These are phyloP conservation scores for fruit fly (Drosophila melanogaster) DNA, from an alignment of 1,140 invertebrate genomes.

Conservation along the genomic window DNA sequence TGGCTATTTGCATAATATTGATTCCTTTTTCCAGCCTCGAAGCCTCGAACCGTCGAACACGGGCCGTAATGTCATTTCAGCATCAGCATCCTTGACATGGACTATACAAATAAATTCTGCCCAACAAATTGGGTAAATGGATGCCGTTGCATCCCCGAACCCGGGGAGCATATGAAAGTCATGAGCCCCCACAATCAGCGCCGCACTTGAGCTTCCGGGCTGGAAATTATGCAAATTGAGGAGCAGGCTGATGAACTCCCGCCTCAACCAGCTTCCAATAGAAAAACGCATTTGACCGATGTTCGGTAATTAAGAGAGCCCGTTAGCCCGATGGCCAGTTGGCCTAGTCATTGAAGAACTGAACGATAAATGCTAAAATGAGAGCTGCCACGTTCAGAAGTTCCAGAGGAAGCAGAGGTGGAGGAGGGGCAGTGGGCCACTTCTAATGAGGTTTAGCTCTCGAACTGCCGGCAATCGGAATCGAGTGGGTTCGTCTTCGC, in stretches of 20 bases:
- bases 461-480: conserved; percentile 26
- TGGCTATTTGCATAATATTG: conserved; percentile 75
- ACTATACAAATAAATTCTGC: conserved; percentile 67
- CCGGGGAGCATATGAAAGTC: conserved; percentile 47
- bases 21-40: conserved; percentile 50
- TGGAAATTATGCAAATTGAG: conserved; percentile 43
- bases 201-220: conserved; percentile 23
- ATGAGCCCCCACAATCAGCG: conserved; percentile 41
- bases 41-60: conserved; percentile 9
- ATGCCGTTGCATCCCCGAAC: conserved; percentile 15
- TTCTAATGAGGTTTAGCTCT: conserved; percentile 58
- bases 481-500: conserved; percentile 35
- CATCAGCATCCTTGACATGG: conserved; percentile 36
- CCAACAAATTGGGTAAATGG: conserved; percentile 54
- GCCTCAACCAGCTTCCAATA: conserved; percentile 19
- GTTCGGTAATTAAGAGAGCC: conserved; percentile 47
- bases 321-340: background rate
- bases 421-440: conserved; percentile 2
- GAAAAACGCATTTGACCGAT: conserved; percentile 47
- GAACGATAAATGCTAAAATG: conserved; percentile 61
- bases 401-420: conserved; percentile 2
- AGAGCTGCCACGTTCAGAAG: conserved; percentile 21
- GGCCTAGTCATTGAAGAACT: conserved; percentile 25
- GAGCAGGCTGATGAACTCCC: conserved; percentile 32
- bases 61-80: conserved; percentile 41